Evolutionary conservation across 2,797 vertebrate species (phyloP).

Genomic region (Coregonus suidteri): DNA sequence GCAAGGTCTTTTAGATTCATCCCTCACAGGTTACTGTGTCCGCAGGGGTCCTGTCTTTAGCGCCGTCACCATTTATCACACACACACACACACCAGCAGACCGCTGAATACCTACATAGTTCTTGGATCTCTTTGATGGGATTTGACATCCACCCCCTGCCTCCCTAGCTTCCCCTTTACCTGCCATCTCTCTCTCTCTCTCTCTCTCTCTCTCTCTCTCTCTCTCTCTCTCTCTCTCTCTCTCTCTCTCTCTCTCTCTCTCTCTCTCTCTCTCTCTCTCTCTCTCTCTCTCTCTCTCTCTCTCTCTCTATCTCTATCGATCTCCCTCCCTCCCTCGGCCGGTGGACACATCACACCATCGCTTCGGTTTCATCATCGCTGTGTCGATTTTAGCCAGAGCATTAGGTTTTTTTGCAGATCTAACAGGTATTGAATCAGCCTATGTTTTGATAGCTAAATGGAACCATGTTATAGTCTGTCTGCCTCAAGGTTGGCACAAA

Average conservation of each 20-base stretch:
- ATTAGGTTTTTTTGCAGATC: not conserved
- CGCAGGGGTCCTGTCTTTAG: slow-evolving; percentile 21
- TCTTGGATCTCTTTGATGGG: slow-evolving; percentile 17
- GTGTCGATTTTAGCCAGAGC: not conserved
- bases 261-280: not conserved
- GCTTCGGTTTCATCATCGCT: too few species aligned
- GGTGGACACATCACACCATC: not conserved
- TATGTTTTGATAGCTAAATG: slow-evolving; percentile 9
- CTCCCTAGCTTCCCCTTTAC: slow-evolving; percentile 3
- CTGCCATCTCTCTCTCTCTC: not conserved
- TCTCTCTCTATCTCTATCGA: slow-evolving; percentile 19
- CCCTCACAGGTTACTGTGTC: slow-evolving; percentile 19
- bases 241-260: slow-evolving; percentile 5
- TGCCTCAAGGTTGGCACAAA: not conserved
- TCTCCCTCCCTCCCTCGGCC: not conserved
- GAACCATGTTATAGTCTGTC: slow-evolving; percentile 30
- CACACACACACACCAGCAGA: not conserved
- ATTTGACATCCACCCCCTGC: slow-evolving; percentile 21
- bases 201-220: not conserved
- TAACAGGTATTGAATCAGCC: not conserved
- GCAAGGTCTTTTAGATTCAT: slow-evolving; percentile 22
- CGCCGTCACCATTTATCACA: slow-evolving; percentile 15
- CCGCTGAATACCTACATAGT: slow-evolving; percentile 4
- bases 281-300: too few species aligned
- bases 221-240: too few species aligned